phyloP scores from a whole-genome alignment of 2,888 invertebrate species.

The Caenorhabditis panamensis region DNA sequence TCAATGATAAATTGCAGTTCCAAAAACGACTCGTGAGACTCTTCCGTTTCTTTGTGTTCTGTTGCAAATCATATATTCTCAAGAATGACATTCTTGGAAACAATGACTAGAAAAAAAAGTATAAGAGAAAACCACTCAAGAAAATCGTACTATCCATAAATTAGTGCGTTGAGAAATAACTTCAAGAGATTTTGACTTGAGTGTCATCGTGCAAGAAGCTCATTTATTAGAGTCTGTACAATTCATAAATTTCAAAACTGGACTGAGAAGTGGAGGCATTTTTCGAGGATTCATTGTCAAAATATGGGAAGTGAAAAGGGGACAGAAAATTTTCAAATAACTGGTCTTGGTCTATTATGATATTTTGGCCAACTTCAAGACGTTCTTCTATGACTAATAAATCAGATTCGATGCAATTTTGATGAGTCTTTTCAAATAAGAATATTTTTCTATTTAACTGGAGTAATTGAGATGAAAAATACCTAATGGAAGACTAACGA shows the following conservation, averaged over 20 bases:
- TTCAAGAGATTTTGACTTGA: background rate
- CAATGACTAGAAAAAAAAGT: no score
- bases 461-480: background rate
- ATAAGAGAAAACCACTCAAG: background rate
- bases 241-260: constrained; percentile 19
- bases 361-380: background rate
- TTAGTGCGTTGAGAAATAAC: background rate
- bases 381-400: constrained; percentile 8
- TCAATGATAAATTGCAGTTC: constrained; percentile 8
- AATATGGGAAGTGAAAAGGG: background rate
- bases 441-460: background rate
- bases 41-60: background rate
- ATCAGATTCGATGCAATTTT: constrained; percentile 9
- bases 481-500: background rate
- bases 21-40: background rate
- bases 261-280: no score
- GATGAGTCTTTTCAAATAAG: constrained; percentile 13
- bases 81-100: no score
- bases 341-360: background rate
- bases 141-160: constrained; percentile 20
- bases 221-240: constrained; percentile 21
- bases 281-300: no score
- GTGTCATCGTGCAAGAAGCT: background rate
- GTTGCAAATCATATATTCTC: no score
- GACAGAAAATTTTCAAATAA: constrained; percentile 1